phyloP scores from a whole-genome alignment of 2,113 vertebrate genomes.

The Bambusicola thoracicus region DNA sequence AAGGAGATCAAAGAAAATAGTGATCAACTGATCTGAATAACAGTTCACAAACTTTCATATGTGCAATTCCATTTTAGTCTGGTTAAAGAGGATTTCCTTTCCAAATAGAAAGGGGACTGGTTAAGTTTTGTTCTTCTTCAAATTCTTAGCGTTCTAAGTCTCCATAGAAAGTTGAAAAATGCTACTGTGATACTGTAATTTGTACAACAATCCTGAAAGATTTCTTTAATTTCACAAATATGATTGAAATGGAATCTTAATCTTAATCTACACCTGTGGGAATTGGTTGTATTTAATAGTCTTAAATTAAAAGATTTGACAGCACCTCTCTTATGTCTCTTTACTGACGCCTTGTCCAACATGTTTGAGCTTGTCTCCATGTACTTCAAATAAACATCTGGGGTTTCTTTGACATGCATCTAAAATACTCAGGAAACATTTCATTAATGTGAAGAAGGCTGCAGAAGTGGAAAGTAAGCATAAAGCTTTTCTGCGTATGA shows the following conservation, averaged over 20 bases:
- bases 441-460: not conserved
- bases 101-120: not conserved
- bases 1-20: not conserved
- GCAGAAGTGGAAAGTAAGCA: not conserved
- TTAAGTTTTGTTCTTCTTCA: not conserved
- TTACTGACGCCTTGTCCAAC: not conserved
- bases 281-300: not conserved
- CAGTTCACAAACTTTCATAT: not conserved
- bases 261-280: not conserved
- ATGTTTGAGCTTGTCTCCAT: not conserved
- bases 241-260: not conserved
- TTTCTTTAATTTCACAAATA: not conserved
- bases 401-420: not conserved
- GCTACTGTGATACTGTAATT: not conserved
- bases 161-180: not conserved
- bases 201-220: not conserved
- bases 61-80: not conserved
- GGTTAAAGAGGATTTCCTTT: not conserved
- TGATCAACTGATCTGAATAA: not conserved
- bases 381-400: not conserved
- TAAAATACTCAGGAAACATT: not conserved
- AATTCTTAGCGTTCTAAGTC: not conserved
- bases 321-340: not conserved
- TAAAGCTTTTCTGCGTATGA: no score
- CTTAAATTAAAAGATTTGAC: not conserved